phyloP scores from a whole-genome alignment of 2,888 invertebrate genomes.

The Agonopterix heracliana region DNA sequence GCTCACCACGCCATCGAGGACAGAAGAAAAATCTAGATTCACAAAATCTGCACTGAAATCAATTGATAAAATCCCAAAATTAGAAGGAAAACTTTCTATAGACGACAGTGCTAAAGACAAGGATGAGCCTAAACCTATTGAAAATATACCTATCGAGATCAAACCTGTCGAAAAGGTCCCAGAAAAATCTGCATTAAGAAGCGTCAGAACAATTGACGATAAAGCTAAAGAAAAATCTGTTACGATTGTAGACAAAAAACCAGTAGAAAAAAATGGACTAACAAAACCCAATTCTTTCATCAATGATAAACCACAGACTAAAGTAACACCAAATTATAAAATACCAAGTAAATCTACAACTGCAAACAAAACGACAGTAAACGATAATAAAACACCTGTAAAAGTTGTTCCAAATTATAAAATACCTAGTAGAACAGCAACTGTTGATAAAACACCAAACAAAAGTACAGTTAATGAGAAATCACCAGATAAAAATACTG shows the following conservation, averaged over 20 bases:
- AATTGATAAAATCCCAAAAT: constrained; percentile 34
- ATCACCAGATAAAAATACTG: not conserved
- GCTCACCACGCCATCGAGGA: constrained; percentile 47
- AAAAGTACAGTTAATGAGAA: constrained; percentile 5
- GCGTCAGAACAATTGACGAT: constrained; percentile 62
- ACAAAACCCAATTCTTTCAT: constrained; percentile 9
- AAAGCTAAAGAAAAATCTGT: constrained; percentile 64
- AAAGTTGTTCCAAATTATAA: too few relatives aligned
- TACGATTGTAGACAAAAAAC: constrained; percentile 57
- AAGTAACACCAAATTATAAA: constrained; percentile 1
- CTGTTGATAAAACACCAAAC: constrained; percentile 4
- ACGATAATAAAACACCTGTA: constrained; percentile 2
- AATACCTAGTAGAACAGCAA: not conserved
- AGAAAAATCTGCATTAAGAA: constrained; percentile 52
- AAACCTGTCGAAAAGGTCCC: constrained; percentile 32
- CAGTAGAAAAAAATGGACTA: constrained; percentile 30
- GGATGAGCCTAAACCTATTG: constrained; percentile 30
- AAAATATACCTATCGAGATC: constrained; percentile 4
- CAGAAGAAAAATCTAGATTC: constrained; percentile 58
- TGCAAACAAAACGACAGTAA: constrained; percentile 7
- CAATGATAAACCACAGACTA: constrained; percentile 36
- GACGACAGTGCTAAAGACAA: constrained; percentile 9
- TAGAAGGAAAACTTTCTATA: constrained; percentile 23
- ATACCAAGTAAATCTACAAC: constrained; percentile 1
- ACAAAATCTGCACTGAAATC: constrained; percentile 41